Evolutionary conservation across 23 tunicate species (phyloP).

Genomic region (Halocynthia roretzi): DNA sequence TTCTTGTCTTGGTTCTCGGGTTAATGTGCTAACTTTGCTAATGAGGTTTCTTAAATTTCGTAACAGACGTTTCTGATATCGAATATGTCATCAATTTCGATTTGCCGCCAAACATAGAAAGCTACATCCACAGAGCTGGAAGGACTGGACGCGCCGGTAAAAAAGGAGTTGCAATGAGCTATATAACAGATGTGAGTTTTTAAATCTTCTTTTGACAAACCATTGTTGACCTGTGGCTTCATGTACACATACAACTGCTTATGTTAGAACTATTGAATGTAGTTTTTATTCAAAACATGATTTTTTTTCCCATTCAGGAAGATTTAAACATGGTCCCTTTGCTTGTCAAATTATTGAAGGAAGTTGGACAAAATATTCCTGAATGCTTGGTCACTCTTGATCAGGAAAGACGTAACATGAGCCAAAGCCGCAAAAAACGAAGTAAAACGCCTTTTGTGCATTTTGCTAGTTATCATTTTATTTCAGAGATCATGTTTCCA

Average conservation of each 20-base stretch:
- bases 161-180: conserved; percentile 56
- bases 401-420: background rate
- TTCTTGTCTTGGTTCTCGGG: background rate
- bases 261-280: background rate
- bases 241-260: too few relatives aligned
- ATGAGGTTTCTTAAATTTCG: background rate
- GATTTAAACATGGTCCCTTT: background rate
- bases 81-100: conserved; percentile 83
- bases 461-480: too few relatives aligned
- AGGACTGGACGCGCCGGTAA: conserved; percentile 92
- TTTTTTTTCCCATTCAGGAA: background rate
- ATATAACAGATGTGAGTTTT: conserved; percentile 51
- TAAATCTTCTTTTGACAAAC: background rate
- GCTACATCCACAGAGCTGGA: conserved; percentile 89
- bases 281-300: background rate
- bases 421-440: too few relatives aligned
- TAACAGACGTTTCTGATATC: conserved; percentile 67
- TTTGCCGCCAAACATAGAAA: conserved; percentile 42
- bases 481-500: too few relatives aligned
- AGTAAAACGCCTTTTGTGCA: too few relatives aligned
- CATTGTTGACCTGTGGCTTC: too few relatives aligned
- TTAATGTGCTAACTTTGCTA: too few relatives aligned
- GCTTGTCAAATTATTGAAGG: background rate
- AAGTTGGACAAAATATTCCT: background rate
- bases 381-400: background rate